phyloP scores from a whole-genome alignment of 2,797 vertebrate genomes.

The Dromococcyx pavoninus region DNA sequence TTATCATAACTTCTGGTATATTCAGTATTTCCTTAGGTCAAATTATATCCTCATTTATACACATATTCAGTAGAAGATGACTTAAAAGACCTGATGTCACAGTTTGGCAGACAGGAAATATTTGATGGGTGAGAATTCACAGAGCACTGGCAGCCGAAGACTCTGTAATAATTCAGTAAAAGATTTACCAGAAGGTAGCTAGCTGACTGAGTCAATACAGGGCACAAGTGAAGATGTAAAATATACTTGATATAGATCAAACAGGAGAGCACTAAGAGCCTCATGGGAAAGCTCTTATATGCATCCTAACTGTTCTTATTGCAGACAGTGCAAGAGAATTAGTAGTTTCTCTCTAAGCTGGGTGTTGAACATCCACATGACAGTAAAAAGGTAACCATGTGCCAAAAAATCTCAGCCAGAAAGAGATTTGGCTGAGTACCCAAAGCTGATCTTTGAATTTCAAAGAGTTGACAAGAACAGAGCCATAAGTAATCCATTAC shows the following conservation, averaged over 20 bases:
- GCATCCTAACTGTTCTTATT: conserved; percentile 45
- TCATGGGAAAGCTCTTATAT: conserved; percentile 42
- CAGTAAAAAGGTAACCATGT: conserved; percentile 42
- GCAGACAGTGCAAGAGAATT: conserved; percentile 52
- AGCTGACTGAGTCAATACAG: neutral
- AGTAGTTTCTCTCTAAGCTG: conserved; percentile 55
- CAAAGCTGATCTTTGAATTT: conserved; percentile 59
- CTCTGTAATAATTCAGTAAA: neutral
- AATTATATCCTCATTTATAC: neutral
- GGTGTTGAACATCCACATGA: conserved; percentile 51
- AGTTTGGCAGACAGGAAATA: neutral
- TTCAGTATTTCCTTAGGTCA: neutral
- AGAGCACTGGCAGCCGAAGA: neutral
- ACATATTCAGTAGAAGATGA: neutral
- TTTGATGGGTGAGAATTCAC: neutral
- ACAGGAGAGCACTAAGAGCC: neutral
- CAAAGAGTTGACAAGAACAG: conserved; percentile 50
- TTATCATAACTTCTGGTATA: neutral
- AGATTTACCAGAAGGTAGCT: neutral
- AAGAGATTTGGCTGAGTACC: conserved; percentile 48
- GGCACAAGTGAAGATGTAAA: neutral
- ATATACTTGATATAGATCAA: neutral
- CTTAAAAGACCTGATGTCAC: neutral
- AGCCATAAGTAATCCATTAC: conserved; percentile 41
- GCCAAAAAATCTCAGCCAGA: conserved; percentile 51